Percentiles rank a stretch among this genome's conserved stretches.
These are phyloP conservation scores for Drosophila ercepeae DNA, from an alignment of 1,140 invertebrate species.

Conservation along the genomic window DNA sequence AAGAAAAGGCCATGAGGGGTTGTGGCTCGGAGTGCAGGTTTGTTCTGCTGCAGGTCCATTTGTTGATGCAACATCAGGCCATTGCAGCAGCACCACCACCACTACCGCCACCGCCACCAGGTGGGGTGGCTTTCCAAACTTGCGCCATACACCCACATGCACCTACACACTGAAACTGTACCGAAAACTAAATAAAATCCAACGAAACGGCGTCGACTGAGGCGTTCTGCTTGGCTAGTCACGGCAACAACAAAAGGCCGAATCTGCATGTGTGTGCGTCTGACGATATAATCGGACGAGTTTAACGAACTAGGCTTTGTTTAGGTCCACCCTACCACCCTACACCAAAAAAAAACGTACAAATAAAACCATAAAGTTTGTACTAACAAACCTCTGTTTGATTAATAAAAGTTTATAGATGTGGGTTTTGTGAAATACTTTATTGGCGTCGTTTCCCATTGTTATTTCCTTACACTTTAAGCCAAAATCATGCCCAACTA, in stretches of 20 bases:
- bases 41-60: constrained; percentile 26
- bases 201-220: constrained; percentile 40
- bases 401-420: neutral
- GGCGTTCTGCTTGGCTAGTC: constrained; percentile 73
- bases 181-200: constrained; percentile 35
- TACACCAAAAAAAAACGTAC: neutral
- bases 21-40: neutral
- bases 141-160: constrained; percentile 40
- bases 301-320: constrained; percentile 74
- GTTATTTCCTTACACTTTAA: no score
- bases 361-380: neutral
- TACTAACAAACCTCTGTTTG: neutral
- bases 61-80: constrained; percentile 41
- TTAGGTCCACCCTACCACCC: constrained; percentile 39
- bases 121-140: constrained; percentile 53
- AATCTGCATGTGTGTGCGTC: constrained; percentile 47
- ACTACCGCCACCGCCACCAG: neutral
- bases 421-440: neutral
- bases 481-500: no score
- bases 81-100: constrained; percentile 8
- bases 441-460: no score
- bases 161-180: neutral
- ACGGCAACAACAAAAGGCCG: constrained; percentile 34
- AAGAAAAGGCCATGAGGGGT: constrained; percentile 38
- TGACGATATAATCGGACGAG: constrained; percentile 63